Conservation (phyloP, 1,140 invertebrate genomes). For the Anoplophora glabripennis region DNA sequence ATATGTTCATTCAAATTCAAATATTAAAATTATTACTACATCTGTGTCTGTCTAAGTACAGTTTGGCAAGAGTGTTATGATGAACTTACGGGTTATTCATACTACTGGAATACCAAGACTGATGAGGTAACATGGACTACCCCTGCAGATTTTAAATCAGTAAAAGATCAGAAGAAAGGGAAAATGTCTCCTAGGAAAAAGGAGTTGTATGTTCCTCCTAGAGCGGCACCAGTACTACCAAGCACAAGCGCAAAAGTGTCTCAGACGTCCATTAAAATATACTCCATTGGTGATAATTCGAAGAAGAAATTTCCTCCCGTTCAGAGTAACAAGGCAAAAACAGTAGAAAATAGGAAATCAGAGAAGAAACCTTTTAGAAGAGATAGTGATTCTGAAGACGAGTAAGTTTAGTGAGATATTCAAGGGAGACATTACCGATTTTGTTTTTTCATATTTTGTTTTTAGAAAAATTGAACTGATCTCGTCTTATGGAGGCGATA, state of each 20-base stretch:
- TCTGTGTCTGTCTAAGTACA: constrained; percentile 18
- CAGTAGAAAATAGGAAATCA: background rate
- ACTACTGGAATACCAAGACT: constrained; percentile 71
- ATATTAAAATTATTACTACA: background rate
- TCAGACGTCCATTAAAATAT: constrained; percentile 18
- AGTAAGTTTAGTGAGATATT: constrained; percentile 45
- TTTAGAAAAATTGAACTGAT: constrained; percentile 61
- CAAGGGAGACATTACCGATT: background rate
- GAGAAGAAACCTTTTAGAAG: constrained; percentile 14
- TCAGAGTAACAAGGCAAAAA: background rate
- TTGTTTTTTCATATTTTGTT: constrained; percentile 28
- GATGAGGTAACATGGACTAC: constrained; percentile 74
- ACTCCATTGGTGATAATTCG: constrained; percentile 23
- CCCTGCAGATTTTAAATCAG: constrained; percentile 53
- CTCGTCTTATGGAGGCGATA: constrained; percentile 56
- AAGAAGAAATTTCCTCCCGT: background rate
- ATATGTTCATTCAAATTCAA: too few relatives aligned
- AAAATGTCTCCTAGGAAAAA: constrained; percentile 6
- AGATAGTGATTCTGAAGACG: constrained; percentile 52
- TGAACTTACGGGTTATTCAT: constrained; percentile 64
- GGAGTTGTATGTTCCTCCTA: constrained; percentile 25
- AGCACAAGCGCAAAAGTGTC: constrained; percentile 12
- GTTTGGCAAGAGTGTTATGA: constrained; percentile 70
- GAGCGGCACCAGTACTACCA: constrained; percentile 25
- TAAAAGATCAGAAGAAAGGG: constrained; percentile 21